phyloP scores from a whole-genome alignment of 1,140 invertebrate species.

The Musca domestica region DNA sequence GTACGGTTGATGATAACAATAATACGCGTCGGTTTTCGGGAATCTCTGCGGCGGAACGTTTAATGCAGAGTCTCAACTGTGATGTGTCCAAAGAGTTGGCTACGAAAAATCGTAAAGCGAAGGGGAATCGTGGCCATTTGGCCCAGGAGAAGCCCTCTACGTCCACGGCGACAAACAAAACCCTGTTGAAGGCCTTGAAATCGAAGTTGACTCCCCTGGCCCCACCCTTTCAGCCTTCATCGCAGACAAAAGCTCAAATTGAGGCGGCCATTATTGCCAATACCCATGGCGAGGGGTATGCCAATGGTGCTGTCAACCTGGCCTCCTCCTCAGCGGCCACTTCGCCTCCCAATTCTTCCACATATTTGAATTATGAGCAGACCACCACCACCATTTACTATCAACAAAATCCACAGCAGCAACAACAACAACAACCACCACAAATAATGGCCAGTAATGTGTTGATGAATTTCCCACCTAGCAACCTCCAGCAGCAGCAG shows the following conservation, averaged over 20 bases:
- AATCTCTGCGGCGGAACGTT: neutral
- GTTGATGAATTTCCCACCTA: neutral
- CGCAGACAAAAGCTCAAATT: constrained; percentile 25
- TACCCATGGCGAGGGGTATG: neutral
- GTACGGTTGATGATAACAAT: constrained; percentile 1
- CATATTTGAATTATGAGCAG: constrained; percentile 40
- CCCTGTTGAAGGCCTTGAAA: constrained; percentile 44
- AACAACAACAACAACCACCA: constrained; percentile 27
- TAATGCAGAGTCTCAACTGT: constrained; percentile 18
- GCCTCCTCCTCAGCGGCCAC: no score
- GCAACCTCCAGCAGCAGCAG: neutral
- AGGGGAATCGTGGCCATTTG: neutral
- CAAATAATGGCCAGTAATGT: constrained; percentile 23
- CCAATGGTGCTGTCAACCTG: no score
- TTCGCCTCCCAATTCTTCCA: constrained; percentile 6
- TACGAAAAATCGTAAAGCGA: neutral
- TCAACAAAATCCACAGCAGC: constrained; percentile 31
- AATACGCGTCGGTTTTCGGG: neutral
- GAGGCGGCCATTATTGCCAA: constrained; percentile 21
- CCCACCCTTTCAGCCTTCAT: constrained; percentile 43
- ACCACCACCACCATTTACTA: constrained; percentile 46
- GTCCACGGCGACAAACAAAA: constrained; percentile 22
- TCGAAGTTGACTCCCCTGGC: constrained; percentile 48
- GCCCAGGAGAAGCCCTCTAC: neutral
- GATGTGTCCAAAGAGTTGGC: neutral